phyloP scores from a whole-genome alignment of 1,140 invertebrate genomes.

The Melanaphis sacchari region DNA sequence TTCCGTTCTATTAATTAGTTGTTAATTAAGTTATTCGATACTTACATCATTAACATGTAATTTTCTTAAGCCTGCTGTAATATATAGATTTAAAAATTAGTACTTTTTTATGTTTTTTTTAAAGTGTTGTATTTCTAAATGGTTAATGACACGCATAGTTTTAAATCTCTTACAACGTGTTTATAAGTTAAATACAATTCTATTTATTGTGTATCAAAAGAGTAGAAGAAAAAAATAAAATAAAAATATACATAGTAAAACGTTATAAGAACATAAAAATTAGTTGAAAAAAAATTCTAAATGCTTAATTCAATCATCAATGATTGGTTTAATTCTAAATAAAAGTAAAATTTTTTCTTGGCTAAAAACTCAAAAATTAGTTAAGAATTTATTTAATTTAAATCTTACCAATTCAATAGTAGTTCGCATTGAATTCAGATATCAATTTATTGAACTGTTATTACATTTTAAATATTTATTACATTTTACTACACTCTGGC shows the following conservation, averaged over 20 bases:
- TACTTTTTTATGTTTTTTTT: too few species aligned
- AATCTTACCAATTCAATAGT: background rate
- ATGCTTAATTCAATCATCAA: background rate
- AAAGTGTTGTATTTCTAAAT: background rate
- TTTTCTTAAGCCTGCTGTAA: background rate
- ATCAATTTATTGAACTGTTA: too few species aligned
- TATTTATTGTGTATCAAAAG: background rate
- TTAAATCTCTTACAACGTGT: background rate
- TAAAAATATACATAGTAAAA: background rate
- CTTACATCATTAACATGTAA: background rate
- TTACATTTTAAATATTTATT: background rate
- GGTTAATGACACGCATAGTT: background rate
- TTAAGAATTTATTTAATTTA: background rate
- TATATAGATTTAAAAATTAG: background rate
- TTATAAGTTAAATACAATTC: background rate
- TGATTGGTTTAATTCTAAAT: background rate
- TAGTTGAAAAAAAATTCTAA: background rate
- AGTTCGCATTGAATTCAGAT: background rate
- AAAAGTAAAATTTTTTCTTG: background rate
- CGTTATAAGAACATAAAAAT: background rate
- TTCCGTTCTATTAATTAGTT: background rate
- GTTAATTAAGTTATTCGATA: background rate
- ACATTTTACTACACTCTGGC: background rate
- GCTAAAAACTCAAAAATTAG: background rate
- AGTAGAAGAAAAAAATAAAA: background rate